Base-by-base conservation (phyloP, 2,113 vertebrate genomes). In the Lucifuga dentata region DNA sequence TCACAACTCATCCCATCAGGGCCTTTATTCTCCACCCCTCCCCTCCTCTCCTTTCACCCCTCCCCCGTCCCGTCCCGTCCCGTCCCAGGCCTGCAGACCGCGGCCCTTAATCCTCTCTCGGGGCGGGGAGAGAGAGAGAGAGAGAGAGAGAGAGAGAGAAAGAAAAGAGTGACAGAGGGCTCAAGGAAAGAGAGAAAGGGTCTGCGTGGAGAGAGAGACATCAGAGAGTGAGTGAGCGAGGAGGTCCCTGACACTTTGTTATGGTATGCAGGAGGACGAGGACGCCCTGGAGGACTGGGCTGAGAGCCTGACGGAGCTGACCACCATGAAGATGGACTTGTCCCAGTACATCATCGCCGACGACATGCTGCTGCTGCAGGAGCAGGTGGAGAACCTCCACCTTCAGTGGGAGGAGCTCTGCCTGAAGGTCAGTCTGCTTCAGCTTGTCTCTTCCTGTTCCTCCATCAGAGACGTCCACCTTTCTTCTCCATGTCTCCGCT, bases 191-290 rank as follows among this genome's bases (percentile, higher is more conserved):
- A 55, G 32, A 68, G 51, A 76, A 24, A 67, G 82, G 33, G 53
- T 48, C 57, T 5, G 26, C 4, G 49, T 11, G 7, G 61, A 45
- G 63, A 51, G 48, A 53, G 49, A 52, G 46, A 58, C 41, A 51
- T 43, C 11, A 19, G 63, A 49, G 40, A 13, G 71, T 29, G 26
- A 73, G 68, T 1, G 40, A 66, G 64, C 23, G 58, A 44, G 36
- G 32, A 24, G 35, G 48, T 65, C 50, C 1, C 76, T 72, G 65
- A 64, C 68, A 5, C 63, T 64, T 29, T 66, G 68, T 87, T 63
- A 91, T 94, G 90, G 89, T 89, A 93, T 95, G 93, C 95, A 98
- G 97, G 95, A 95, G 86, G 89, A 93, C 69, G 92, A 96, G 93
- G 94, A 93, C 80, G 87, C 90, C 9, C 90, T 96, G 86, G 91